Evolutionary conservation across 1,140 invertebrate species (phyloP), one percentile per base, ranked within the genome.

Genomic region (Eriosoma lanigerum): DNA sequence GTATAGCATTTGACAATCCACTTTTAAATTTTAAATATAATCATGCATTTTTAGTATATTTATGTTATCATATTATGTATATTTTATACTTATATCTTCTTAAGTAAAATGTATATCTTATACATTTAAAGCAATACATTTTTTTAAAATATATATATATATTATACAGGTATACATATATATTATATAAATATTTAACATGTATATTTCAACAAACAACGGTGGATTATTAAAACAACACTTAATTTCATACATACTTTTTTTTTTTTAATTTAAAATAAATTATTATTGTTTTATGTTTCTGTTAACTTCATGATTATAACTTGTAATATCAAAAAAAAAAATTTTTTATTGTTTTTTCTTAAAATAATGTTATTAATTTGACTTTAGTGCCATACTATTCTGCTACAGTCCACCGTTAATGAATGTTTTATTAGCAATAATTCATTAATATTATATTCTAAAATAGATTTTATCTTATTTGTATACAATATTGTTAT

Each of bases 1-100:
- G n/a, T n/a, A n/a, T n/a, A n/a, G n/a, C n/a, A n/a, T 46, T 72
- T 38, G 68, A 72, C 68, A 72, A 72, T 72, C 68, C 46, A 72
- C 68, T 72, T 72, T 52, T 29, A 72, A 72, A 72, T 24, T 72
- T 52, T 17, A 0, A 72, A 29, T 46, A 72, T 50, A 52, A 52
- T 68, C 44, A 68, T 68, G 66, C 46, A 72, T 72, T 72, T 72
- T 29, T 24, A 72, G 19, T 62, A 62, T 62, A 32, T 32, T 32
- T 52, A 52, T 52, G 15, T 50, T 10, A 29, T 26, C 1, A 26
- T 68, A n/a, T n/a, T n/a, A 48, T 1, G 10, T 50, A 70, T 29
- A 50, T 70, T 70, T 50, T 50, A 26, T 62, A 29, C 2, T 26
- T 19, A 17, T 52, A 52, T 50, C 24, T 72, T 29, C 29, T 29